phyloP scores from a whole-genome alignment of 2,797 vertebrate genomes.

The Clarias fuscus region DNA sequence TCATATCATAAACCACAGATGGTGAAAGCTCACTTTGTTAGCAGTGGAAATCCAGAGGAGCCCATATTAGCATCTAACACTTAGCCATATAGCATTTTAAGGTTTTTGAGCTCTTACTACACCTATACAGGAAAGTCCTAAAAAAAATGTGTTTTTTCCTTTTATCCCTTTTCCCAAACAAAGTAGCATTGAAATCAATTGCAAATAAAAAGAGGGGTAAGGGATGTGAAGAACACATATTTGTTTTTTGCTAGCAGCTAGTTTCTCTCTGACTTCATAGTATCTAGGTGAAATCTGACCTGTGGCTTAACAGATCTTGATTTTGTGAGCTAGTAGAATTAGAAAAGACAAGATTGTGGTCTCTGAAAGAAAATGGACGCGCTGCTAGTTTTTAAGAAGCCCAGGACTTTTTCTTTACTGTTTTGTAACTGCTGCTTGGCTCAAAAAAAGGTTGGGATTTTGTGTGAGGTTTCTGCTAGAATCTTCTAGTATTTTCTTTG shows the following conservation, averaged over 20 bases:
- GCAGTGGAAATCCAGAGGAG: not conserved
- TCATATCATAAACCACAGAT: not conserved
- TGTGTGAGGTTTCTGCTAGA: not conserved
- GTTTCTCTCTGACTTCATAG: not conserved
- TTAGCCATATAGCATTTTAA: not conserved
- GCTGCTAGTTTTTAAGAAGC: not conserved
- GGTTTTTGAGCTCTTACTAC: not conserved
- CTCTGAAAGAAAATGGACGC: not conserved
- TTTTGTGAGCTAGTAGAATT: not conserved
- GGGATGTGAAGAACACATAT: no score
- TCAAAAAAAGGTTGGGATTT: not conserved
- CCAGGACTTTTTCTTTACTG: not conserved
- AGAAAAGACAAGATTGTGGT: no score
- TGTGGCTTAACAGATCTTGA: not conserved
- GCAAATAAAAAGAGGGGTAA: not conserved
- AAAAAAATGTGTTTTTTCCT: not conserved
- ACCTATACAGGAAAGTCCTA: not conserved
- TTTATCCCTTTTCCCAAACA: not conserved
- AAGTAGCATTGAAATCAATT: not conserved
- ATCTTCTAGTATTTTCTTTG: not conserved
- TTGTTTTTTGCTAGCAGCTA: not conserved
- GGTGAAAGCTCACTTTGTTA: not conserved
- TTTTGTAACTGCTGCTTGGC: not conserved
- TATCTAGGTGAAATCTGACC: not conserved
- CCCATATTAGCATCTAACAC: not conserved